phyloP scores from a whole-genome alignment of 2,113 vertebrate species.

The Sylvia atricapilla region DNA sequence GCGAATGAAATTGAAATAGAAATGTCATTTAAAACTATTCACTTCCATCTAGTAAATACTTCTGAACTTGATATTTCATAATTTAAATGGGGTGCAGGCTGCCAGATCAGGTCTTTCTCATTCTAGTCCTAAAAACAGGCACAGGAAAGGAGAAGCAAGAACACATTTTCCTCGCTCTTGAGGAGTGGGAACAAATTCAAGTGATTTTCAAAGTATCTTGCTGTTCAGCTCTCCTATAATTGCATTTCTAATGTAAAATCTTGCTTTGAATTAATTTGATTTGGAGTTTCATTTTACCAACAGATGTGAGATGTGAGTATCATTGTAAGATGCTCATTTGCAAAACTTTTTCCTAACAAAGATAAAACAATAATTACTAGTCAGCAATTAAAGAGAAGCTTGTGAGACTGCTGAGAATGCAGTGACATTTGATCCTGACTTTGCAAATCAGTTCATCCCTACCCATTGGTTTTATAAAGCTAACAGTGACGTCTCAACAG shows the following conservation, averaged over 20 bases:
- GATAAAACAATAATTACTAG: neutral
- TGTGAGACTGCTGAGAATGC: neutral
- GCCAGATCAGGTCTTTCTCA: neutral
- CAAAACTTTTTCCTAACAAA: neutral
- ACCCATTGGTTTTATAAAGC: neutral
- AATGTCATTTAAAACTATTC: neutral
- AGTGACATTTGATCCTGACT: neutral
- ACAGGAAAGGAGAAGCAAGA: neutral
- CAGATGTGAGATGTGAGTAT: neutral
- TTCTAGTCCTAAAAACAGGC: conserved; percentile 11
- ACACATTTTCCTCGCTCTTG: conserved; percentile 1
- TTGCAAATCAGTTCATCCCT: neutral
- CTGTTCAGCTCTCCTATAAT: neutral
- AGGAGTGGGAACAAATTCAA: conserved; percentile 16
- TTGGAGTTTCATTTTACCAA: neutral
- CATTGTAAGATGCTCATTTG: neutral
- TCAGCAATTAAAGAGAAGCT: neutral
- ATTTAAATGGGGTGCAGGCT: neutral
- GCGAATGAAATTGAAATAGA: neutral
- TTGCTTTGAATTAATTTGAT: conserved; percentile 29
- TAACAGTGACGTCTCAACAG: neutral
- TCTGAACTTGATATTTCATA: neutral
- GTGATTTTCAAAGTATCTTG: neutral
- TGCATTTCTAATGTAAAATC: neutral
- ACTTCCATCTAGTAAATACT: neutral